Evolutionary conservation across 2,888 invertebrate genomes (phyloP), one percentile per base, ranked within the genome.

Genomic region (Esperia sulphurella): DNA sequence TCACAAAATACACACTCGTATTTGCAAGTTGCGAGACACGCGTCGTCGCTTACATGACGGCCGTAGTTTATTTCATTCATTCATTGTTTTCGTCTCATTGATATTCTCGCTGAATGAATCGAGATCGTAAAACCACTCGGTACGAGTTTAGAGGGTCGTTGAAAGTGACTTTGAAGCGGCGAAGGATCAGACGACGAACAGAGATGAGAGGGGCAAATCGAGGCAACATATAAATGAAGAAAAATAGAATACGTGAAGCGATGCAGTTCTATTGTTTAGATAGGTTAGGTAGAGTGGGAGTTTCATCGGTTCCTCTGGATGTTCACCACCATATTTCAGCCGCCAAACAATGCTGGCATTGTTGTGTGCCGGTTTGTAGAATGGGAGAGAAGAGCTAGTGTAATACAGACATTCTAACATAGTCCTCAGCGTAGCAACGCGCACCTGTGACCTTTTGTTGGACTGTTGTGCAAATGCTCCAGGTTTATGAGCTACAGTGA

Each of bases 21-120:
- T 9, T 31, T 21, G 12, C 21, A 3, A 9, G 21, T 14, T 29
- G 14, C 41, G 28, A 61, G 56, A 51, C 51, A 55, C 49, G 58
- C 57, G 58, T 55, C 57, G 58, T 55, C 35, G 54, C 52, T 40
- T 40, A 30, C 45, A 41, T 44, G 45, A 53, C 52, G 46, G 44
- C 51, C 56, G 58, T 51, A 58, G 65, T 66, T 59, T 54, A 55
- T 65, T 66, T 60, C 57, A 55, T 66, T 62, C 69, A 76, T 73
- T 75, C 70, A 74, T 63, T 61, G 60, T 64, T 59, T 53, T 55
- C 48, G 50, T 55, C 61, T 69, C 74, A 75, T 75, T 74, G 68
- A 69, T 67, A 64, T 66, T 65, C 52, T n/a, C 7, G n/a, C 14
- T 50, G 46, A 50, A 43, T 46, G 46, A 39, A 47, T 14, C 8